Base-by-base conservation (phyloP, 53 echinoderm and acorn worm species). In the Arbacia lixula region DNA sequence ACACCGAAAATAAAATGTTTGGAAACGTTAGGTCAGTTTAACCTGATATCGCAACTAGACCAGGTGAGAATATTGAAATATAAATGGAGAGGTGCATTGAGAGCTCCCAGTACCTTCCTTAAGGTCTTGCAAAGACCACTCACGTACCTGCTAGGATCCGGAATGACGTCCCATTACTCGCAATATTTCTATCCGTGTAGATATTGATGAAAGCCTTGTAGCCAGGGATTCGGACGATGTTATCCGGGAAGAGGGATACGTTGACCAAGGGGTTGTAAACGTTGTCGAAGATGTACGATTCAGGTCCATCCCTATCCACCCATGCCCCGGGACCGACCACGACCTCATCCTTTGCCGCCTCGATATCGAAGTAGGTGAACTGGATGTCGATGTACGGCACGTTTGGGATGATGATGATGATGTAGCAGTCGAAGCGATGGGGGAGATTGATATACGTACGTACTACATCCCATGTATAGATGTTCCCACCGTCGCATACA, bases 271-370 rank as follows among this genome's bases (percentile, higher is more conserved):
- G 66, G 2, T 2, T 1, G 29, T 1, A 2, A n/a, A 2, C 5
- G 43, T 69, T 69, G 28, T 69, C 69, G 3, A 41, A 20, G 36
- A 66, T 36, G 1, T 16, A 3, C 66, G 43, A 0, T 0, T 14
- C 25, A n/a, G 28, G 0, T 2, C 43, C 14, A 21, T 0, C 3
- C 16, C 9, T 3, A 36, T 69, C 43, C 1, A 69, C 69, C 12
- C 1, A 14, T 19, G 43, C 3, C 12, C 69, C 69, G 5, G 69
- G 43, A 3, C 69, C 69, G n/a, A 76, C 33, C 5, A 55, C 76
- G 21, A 76, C 19, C 22, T 76, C 76, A 27, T 76, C 76, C 55
- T 76, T 76, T 16, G 55, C 56, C 9, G n/a, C n/a, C 14, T 55
- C 53, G 76, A 76, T 34, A 36, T 19, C 11, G 35, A 76, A 69